Conservation (phyloP, 2,888 invertebrate species). For the Ectobius pallidus region DNA sequence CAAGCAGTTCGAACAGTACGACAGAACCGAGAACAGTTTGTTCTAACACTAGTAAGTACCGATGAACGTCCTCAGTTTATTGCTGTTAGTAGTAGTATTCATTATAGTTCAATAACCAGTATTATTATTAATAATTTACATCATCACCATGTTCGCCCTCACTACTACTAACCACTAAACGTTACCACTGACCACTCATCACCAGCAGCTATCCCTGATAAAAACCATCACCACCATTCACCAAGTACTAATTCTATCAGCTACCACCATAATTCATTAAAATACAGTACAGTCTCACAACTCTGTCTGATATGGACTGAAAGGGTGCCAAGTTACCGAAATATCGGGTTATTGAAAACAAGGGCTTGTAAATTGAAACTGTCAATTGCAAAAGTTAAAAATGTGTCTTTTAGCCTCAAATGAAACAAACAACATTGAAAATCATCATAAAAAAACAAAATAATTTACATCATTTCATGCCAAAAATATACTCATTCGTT, state of each 20-base stretch:
- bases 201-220: neutral
- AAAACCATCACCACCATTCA: neutral
- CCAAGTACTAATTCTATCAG: neutral
- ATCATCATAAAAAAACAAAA: no score
- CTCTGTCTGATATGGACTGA: no score
- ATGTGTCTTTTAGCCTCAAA: no score
- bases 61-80: neutral
- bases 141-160: neutral
- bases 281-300: no score
- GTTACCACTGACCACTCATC: neutral
- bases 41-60: slow-evolving; percentile 51
- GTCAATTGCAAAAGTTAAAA: no score
- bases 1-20: slow-evolving; percentile 57
- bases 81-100: neutral
- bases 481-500: no score
- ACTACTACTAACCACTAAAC: neutral
- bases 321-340: no score
- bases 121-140: neutral
- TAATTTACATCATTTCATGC: no score
- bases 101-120: neutral
- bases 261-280: no score
- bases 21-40: slow-evolving; percentile 55
- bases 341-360: no score
- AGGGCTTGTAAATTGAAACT: no score
- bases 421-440: no score